Conservation (phyloP, 2,113 vertebrate species). For the Taxidea taxus region DNA sequence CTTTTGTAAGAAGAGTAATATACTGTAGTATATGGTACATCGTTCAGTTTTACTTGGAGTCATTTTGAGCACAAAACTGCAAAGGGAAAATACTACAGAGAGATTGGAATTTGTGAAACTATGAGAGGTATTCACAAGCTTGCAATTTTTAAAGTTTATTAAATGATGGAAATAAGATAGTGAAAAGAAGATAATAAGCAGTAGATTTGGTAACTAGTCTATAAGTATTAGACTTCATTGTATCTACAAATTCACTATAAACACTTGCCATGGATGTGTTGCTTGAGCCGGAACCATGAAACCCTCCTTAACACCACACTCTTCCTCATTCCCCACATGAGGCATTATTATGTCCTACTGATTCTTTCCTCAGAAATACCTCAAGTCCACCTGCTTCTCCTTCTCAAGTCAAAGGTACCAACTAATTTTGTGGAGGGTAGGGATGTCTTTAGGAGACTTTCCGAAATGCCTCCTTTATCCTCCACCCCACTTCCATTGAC, state of each 20-base stretch:
- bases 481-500: neutral
- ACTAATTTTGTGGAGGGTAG: neutral
- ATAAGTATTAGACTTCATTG: neutral
- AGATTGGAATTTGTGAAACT: neutral
- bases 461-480: neutral
- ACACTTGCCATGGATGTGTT: neutral
- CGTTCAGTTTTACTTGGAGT: conserved; percentile 34
- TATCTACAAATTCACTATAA: neutral
- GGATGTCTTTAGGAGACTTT: neutral
- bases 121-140: neutral
- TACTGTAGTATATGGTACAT: neutral
- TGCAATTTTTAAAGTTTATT: neutral
- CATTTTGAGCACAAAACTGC: neutral
- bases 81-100: neutral
- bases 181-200: neutral
- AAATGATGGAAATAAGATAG: neutral
- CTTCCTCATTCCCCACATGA: accelerated
- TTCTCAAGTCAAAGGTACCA: neutral
- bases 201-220: neutral
- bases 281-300: neutral
- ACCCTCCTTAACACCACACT: neutral
- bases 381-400: neutral
- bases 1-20: neutral
- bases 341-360: neutral
- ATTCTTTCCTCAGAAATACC: neutral